Conservation (phyloP, 2,797 vertebrate species). For the Triplophysa bombifrons region DNA sequence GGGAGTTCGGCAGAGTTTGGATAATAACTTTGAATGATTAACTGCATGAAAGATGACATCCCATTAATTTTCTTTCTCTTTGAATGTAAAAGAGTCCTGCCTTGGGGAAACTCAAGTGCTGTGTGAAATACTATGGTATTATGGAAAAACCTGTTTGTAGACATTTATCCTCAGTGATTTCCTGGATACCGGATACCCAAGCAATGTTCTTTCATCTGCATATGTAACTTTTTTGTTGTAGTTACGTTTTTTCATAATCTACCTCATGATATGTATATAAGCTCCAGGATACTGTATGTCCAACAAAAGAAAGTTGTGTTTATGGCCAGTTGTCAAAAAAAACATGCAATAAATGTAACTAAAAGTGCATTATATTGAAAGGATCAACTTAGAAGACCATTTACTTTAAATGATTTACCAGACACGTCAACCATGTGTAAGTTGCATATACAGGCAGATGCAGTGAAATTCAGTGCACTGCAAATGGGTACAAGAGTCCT, state of each 20-base stretch:
- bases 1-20: background rate
- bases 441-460: background rate
- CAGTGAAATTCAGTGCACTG: background rate
- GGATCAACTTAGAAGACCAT: too few relatives aligned
- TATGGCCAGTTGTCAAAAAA: background rate
- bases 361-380: background rate
- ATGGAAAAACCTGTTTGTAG: background rate
- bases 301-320: slow-evolving; percentile 9
- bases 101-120: background rate
- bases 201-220: slow-evolving; percentile 28
- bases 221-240: background rate
- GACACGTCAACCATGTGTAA: too few relatives aligned
- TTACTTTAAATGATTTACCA: too few relatives aligned
- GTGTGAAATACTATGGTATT: background rate
- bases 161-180: background rate
- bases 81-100: background rate
- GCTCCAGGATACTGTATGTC: background rate
- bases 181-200: background rate
- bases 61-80: background rate
- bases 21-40: background rate
- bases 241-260: slow-evolving; percentile 32
- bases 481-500: too few relatives aligned
- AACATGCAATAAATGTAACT: background rate
- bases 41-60: background rate
- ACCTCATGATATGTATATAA: slow-evolving; percentile 44